Conservation (phyloP, 2,797 vertebrate species). For the Paguma larvata region DNA sequence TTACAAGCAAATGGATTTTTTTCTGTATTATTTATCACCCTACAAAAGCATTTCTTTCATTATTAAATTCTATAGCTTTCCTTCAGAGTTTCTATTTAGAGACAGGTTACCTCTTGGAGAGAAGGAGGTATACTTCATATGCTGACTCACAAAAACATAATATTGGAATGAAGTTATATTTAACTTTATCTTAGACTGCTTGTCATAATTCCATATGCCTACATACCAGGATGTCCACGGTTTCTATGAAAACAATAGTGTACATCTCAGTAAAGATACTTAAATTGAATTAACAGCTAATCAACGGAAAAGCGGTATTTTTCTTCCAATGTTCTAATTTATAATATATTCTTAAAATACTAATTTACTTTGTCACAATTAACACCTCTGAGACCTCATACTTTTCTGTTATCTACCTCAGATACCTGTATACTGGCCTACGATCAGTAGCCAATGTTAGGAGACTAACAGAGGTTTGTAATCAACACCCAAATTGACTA, state of each 20-base stretch:
- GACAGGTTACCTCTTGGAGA: not conserved
- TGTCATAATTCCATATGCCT: constrained; percentile 30
- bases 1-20: constrained; percentile 22
- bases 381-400: constrained; percentile 29
- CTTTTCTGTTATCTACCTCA: not conserved
- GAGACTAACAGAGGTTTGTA: not conserved
- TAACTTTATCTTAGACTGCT: constrained; percentile 30
- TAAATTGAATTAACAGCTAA: constrained; percentile 28
- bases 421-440: not conserved
- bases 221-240: not conserved
- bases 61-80: constrained; percentile 55
- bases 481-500: not conserved
- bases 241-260: constrained; percentile 30
- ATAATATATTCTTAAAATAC: constrained; percentile 57
- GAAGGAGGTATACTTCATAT: not conserved
- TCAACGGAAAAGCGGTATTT: not conserved
- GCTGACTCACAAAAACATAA: constrained; percentile 54
- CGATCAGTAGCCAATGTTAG: not conserved
- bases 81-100: constrained; percentile 45
- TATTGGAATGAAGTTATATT: constrained; percentile 39
- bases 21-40: not conserved
- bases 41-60: constrained; percentile 55
- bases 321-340: constrained; percentile 45
- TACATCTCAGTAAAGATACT: constrained; percentile 21
- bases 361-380: constrained; percentile 20